Conservation (phyloP, 2,888 invertebrate genomes). For the Patella pellucida region DNA sequence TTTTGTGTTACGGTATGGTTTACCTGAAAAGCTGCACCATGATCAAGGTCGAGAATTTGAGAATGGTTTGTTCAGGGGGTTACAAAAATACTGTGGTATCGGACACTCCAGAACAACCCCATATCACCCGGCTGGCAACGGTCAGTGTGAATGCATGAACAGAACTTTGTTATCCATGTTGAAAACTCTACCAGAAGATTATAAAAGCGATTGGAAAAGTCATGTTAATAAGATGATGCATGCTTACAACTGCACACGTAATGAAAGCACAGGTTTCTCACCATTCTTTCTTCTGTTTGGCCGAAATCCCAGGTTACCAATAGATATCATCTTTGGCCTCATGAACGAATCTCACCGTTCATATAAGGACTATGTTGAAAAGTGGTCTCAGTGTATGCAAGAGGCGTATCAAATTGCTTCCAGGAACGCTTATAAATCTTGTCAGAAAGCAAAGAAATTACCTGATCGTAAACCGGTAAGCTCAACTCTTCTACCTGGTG, state of each 20-base stretch:
- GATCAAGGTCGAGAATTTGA: conserved; percentile 43
- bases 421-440: not conserved
- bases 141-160: conserved; percentile 4
- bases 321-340: no score
- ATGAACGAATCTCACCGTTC: not conserved
- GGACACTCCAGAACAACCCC: conserved; percentile 14
- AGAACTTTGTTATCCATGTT: conserved; percentile 11
- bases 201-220: conserved; percentile 17
- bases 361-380: not conserved
- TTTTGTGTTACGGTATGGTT: conserved; percentile 19
- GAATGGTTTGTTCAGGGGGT: conserved; percentile 21
- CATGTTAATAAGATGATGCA: conserved; percentile 14
- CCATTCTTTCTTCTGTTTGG: conserved; percentile 29
- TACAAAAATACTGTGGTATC: conserved; percentile 7
- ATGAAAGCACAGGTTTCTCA: conserved; percentile 33
- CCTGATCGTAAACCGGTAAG: not conserved
- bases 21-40: conserved; percentile 35
- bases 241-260: conserved; percentile 20
- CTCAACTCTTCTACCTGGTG: not conserved
- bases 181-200: not conserved
- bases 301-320: conserved; percentile 1
- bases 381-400: not conserved
- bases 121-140: conserved; percentile 14
- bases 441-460: not conserved
- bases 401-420: not conserved